phyloP scores from a whole-genome alignment of 2,888 invertebrate species.

The Sthenelais limicola region DNA sequence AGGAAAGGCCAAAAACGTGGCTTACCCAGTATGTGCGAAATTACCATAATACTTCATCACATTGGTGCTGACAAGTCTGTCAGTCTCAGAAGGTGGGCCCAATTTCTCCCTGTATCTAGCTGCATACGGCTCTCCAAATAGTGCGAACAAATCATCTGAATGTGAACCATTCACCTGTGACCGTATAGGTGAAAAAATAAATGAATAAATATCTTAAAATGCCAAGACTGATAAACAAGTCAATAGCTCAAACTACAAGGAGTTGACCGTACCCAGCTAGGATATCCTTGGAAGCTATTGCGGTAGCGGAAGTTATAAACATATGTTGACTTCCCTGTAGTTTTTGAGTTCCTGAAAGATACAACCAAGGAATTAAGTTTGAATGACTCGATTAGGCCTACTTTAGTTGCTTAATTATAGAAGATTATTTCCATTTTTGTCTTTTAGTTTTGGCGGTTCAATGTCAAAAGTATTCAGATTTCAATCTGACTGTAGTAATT shows the following conservation, averaged over 20 bases:
- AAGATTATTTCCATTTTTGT: no score
- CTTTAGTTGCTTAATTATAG: no score
- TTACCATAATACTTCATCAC: slow-evolving; percentile 47
- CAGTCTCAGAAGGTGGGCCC: slow-evolving; percentile 40
- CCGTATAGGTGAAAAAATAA: no score
- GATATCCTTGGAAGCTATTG: slow-evolving; percentile 47
- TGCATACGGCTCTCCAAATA: slow-evolving; percentile 47
- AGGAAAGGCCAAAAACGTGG: neutral
- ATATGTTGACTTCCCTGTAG: slow-evolving; percentile 34
- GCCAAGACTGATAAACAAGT: no score
- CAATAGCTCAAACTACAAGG: no score
- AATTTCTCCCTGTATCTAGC: slow-evolving; percentile 12
- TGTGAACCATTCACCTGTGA: slow-evolving; percentile 49
- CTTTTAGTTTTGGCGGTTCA: no score
- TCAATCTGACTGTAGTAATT: no score
- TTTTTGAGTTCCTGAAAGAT: neutral
- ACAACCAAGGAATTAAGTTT: no score
- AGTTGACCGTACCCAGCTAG: slow-evolving; percentile 17
- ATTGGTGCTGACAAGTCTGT: slow-evolving; percentile 34
- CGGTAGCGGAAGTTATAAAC: slow-evolving; percentile 45
- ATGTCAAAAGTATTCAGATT: no score
- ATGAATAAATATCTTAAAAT: no score
- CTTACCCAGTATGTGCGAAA: slow-evolving; percentile 50
- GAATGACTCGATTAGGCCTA: no score
- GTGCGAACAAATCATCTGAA: slow-evolving; percentile 49